Evolutionary conservation across 2,113 vertebrate genomes (phyloP).

Genomic region (Coturnix japonica): DNA sequence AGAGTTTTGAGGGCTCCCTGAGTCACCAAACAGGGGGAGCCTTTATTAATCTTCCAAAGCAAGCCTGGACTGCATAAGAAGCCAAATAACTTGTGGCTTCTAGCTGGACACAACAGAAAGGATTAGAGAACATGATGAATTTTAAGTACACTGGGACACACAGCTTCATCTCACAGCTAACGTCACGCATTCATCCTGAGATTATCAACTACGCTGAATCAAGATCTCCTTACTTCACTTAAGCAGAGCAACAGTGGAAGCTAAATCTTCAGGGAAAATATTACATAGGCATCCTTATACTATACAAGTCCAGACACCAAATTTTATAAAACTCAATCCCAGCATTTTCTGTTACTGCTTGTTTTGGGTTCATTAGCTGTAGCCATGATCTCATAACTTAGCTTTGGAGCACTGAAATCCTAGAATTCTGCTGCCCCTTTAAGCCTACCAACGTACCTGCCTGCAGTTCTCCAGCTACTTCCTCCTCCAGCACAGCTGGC

Average conservation of each 20-base stretch:
- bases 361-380: not conserved
- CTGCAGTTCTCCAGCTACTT: not conserved
- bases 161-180: not conserved
- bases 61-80: not conserved
- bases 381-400: not conserved
- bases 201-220: not conserved
- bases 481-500: not conserved
- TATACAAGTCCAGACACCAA: not conserved
- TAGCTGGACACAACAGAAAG: not conserved
- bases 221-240: not conserved
- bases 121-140: not conserved
- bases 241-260: not conserved
- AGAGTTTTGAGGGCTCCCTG: not conserved
- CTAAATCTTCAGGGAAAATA: not conserved
- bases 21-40: not conserved
- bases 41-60: not conserved
- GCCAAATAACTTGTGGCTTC: not conserved
- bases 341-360: not conserved
- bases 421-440: not conserved
- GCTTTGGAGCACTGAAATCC: not conserved
- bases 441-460: not conserved
- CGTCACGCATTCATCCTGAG: not conserved
- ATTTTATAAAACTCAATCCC: not conserved
- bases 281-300: fast-evolving
- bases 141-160: not conserved